Evolutionary conservation across 1,140 invertebrate genomes (phyloP), one percentile per base, ranked within the genome.

Genomic region (Berghia stephanieae): DNA sequence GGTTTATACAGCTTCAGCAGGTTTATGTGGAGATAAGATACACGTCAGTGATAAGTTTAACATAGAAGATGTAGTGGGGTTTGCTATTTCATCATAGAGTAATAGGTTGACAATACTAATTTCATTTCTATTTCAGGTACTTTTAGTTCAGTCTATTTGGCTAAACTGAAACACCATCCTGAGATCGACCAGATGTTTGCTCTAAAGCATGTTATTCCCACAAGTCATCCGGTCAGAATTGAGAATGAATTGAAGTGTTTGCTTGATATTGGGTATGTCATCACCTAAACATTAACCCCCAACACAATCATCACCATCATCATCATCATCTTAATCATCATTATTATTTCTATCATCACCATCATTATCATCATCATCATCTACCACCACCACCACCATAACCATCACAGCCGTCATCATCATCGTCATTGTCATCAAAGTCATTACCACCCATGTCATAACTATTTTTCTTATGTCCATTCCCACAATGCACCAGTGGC

Each of bases 191-290:
- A 86, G 40, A 67, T 83, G 79, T 95, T 94, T 90, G 95, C 95
- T 1, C 91, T 96, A 34, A 96, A 96, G 86, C 93, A 95, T 87
- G 91, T 96, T 40, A 93, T 95, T 79, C 95, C 95, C 13, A 96
- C 94, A 49, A 94, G 93, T 81, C 94, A 95, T 87, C 94, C 94
- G 3, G 91, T 92, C 49, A 91, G 94, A 52, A 93, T 95, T 78
- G 92, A 93, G 86, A 93, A 93, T 82, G 95, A 96, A 90, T 88
- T 96, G 42, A 90, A 92, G 80, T 96, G 94, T 86, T 91, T 96
- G 70, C 92, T 93, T 80, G 91, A 94, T 77, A 94, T 96, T 83
- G 95, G 95, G 94, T 94, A 89, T 87, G 86, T 87, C 13, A 36
- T n/a, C 60, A 3, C 6, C 31, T 40, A 44, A 10, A 1, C n/a